These are phyloP conservation scores for Drosophila bocki DNA, from an alignment of 1,140 invertebrate genomes.

Conservation along the genomic window DNA sequence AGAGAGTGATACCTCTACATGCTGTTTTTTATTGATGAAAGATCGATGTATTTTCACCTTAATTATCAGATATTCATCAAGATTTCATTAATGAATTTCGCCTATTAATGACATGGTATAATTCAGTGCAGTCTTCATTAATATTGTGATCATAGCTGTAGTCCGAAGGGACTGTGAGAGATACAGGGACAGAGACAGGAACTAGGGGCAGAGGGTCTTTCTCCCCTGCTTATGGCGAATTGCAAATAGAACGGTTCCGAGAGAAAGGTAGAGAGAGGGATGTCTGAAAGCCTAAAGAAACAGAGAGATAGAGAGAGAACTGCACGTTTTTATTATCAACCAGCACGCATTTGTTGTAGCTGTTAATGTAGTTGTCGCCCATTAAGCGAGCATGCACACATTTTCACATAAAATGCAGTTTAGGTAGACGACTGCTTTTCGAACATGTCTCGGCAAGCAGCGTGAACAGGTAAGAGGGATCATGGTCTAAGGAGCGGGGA, in stretches of 20 bases:
- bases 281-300: slow-evolving; percentile 4
- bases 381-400: slow-evolving; percentile 4
- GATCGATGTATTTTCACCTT: too few relatives aligned
- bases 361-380: slow-evolving; percentile 47
- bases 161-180: slow-evolving; percentile 9
- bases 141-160: slow-evolving; percentile 1
- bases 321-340: slow-evolving; percentile 41
- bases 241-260: slow-evolving; percentile 45
- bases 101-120: too few relatives aligned
- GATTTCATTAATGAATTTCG: too few relatives aligned
- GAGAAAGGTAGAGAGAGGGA: slow-evolving; percentile 31
- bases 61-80: too few relatives aligned
- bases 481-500: neutral
- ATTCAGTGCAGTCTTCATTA: neutral
- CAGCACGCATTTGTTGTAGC: slow-evolving; percentile 39
- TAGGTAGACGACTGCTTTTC: slow-evolving; percentile 51
- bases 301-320: slow-evolving; percentile 15
- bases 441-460: slow-evolving; percentile 61
- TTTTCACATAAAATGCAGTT: slow-evolving; percentile 19
- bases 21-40: too few relatives aligned
- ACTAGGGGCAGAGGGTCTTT: slow-evolving; percentile 12
- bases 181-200: slow-evolving; percentile 19
- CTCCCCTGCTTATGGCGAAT: slow-evolving; percentile 49
- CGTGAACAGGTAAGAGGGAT: slow-evolving; percentile 55
- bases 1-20: too few relatives aligned